A percentile compares a stretch with the other conserved stretches of the same genome.
These are phyloP conservation scores for Danio choprae DNA, from an alignment of 2,797 vertebrate genomes.

Conservation along the genomic window DNA sequence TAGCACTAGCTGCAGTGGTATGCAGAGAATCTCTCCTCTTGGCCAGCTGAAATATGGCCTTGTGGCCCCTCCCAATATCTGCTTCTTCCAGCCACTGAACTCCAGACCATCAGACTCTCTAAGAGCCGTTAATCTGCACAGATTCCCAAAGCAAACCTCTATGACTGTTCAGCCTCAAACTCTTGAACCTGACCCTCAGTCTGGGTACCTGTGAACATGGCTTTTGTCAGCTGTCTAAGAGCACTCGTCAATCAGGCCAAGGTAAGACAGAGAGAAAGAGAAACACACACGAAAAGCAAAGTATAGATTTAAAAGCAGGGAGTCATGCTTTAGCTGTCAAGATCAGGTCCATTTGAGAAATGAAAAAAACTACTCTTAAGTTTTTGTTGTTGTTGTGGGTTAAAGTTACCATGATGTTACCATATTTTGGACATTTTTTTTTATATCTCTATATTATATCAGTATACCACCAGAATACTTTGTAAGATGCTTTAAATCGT, in stretches of 20 bases:
- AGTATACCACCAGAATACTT: not conserved
- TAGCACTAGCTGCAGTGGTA: slow-evolving; percentile 38
- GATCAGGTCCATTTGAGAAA: not conserved
- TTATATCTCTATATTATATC: too few species aligned
- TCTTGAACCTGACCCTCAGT: slow-evolving; percentile 43
- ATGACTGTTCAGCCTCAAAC: slow-evolving; percentile 38
- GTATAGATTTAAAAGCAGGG: not conserved
- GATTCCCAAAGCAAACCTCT: slow-evolving; percentile 31
- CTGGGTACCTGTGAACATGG: slow-evolving; percentile 46
- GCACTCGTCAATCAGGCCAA: slow-evolving; percentile 50
- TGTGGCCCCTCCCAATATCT: slow-evolving; percentile 45
- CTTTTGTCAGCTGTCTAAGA: slow-evolving; percentile 54
- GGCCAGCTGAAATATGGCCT: slow-evolving; percentile 51
- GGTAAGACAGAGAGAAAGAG: slow-evolving; percentile 44
- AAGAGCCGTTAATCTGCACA: slow-evolving; percentile 9
- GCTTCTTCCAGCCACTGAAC: slow-evolving; percentile 15
- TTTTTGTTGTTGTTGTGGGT: not conserved
- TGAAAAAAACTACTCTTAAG: not conserved
- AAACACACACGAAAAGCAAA: not conserved
- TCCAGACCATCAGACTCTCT: slow-evolving; percentile 15
- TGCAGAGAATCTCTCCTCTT: slow-evolving; percentile 53
- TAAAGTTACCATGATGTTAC: not conserved
- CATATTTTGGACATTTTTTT: not conserved
- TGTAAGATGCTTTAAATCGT: not conserved
- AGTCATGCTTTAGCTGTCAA: not conserved